These are phyloP conservation scores for Drosophila ogumai DNA, from an alignment of 1,140 invertebrate species.

Conservation along the genomic window DNA sequence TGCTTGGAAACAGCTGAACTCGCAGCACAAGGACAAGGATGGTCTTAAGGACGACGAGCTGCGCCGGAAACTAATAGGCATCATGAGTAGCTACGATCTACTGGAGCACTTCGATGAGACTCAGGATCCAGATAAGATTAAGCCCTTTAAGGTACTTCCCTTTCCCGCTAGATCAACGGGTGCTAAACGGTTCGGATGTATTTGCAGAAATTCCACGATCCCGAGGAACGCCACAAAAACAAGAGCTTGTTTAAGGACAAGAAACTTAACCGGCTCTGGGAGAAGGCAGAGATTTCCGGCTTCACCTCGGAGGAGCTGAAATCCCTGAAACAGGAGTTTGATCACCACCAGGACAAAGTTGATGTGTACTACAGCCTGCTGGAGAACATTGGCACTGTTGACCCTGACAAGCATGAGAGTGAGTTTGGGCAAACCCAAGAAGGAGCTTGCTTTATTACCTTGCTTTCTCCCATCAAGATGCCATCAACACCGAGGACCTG, in stretches of 20 bases:
- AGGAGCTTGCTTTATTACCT: background rate
- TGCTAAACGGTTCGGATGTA: background rate
- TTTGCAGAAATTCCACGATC: constrained; percentile 86
- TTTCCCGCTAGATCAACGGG: background rate
- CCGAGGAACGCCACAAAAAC: constrained; percentile 88
- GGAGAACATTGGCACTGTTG: constrained; percentile 87
- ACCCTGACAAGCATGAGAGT: constrained; percentile 88
- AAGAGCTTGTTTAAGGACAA: constrained; percentile 95
- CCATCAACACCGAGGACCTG: constrained; percentile 88
- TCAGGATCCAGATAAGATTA: constrained; percentile 86
- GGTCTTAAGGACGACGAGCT: constrained; percentile 93
- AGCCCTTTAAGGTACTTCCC: constrained; percentile 85
- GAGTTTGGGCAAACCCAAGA: constrained; percentile 58
- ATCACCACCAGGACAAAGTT: constrained; percentile 96
- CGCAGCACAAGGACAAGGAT: constrained; percentile 93
- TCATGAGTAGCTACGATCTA: constrained; percentile 93
- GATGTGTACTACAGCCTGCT: constrained; percentile 94
- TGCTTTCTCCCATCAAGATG: constrained; percentile 73
- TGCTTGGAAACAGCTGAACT: constrained; percentile 91
- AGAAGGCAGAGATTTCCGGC: constrained; percentile 93
- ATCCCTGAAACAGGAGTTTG: constrained; percentile 94
- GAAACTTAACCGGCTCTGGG: constrained; percentile 95
- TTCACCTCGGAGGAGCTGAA: constrained; percentile 93
- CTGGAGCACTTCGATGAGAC: constrained; percentile 92
- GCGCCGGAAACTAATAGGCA: constrained; percentile 91